phyloP scores from a whole-genome alignment of 2,888 invertebrate species.

The Griposia aprilina region DNA sequence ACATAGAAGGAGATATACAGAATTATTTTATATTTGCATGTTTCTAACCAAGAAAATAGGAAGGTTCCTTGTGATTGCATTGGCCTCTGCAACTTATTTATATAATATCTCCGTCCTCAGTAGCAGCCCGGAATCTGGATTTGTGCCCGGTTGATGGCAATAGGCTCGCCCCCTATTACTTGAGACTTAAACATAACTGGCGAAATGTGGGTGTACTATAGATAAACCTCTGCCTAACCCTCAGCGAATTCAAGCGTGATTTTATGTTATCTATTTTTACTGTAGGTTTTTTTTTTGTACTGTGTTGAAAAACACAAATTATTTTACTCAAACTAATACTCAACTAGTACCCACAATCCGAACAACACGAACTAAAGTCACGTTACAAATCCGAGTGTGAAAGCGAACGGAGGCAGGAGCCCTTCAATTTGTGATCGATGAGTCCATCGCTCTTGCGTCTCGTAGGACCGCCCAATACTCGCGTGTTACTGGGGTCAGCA shows the following conservation, averaged over 20 bases:
- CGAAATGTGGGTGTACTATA: too few species aligned
- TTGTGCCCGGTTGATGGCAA: neutral
- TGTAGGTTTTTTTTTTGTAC: neutral
- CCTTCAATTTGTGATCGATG: conserved; percentile 76
- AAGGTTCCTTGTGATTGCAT: neutral
- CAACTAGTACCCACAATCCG: conserved; percentile 35
- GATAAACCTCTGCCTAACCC: too few species aligned
- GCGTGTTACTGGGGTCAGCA: conserved; percentile 49
- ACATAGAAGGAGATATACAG: neutral
- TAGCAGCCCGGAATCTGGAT: neutral
- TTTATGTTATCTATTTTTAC: neutral
- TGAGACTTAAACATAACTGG: too few species aligned
- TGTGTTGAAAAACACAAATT: neutral
- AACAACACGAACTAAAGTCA: conserved; percentile 64
- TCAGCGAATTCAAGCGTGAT: neutral
- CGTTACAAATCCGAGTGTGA: conserved; percentile 68
- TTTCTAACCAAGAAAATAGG: neutral
- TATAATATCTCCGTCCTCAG: neutral
- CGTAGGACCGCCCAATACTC: conserved; percentile 51
- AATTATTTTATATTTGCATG: too few species aligned
- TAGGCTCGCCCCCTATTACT: too few species aligned
- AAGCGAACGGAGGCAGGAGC: conserved; percentile 66
- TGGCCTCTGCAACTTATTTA: neutral
- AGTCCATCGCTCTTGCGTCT: conserved; percentile 65
- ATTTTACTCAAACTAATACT: neutral